Percentiles rank a stretch among this genome's conserved stretches.
Evolutionary conservation across 2,797 vertebrate species (phyloP).

Genomic region (Melanotaenia maccullochi): DNA sequence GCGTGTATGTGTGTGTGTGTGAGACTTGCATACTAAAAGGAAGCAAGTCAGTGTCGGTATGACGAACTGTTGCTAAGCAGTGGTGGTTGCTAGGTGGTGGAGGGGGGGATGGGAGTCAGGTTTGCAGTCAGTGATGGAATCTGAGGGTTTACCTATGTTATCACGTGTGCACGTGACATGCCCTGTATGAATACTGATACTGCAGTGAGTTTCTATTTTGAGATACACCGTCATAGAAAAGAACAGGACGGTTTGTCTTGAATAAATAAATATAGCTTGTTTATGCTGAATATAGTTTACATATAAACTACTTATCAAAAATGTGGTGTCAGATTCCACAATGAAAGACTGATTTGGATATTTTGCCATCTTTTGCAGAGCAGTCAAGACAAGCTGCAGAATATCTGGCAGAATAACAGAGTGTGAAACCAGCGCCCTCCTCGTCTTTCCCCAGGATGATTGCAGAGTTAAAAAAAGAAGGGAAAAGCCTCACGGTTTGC

Average conservation of each 20-base stretch:
- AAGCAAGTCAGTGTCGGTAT: conserved; percentile 68
- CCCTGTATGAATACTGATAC: conserved; percentile 21
- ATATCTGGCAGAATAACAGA: conserved; percentile 48
- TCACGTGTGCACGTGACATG: conserved; percentile 9
- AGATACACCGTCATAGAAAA: neutral
- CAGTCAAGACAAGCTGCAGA: conserved; percentile 40
- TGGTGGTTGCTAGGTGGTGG: conserved; percentile 79
- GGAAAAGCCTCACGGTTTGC: conserved; percentile 42
- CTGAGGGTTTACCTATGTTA: conserved; percentile 68
- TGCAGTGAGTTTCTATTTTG: conserved; percentile 5
- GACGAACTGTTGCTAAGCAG: conserved; percentile 84
- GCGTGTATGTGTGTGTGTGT: conserved; percentile 44
- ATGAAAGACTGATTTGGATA: conserved; percentile 39
- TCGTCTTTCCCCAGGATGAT: conserved; percentile 42
- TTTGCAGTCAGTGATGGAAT: conserved; percentile 68
- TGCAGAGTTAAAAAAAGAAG: conserved; percentile 38
- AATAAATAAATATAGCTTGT: neutral
- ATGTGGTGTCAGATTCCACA: conserved; percentile 21
- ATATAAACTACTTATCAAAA: conserved; percentile 14
- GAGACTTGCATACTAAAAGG: conserved; percentile 79
- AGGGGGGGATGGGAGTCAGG: conserved; percentile 50
- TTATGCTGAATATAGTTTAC: neutral
- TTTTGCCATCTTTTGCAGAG: conserved; percentile 28
- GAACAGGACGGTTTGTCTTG: neutral
- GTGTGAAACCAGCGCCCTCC: conserved; percentile 32